These are phyloP conservation scores for Heliangelus exortis DNA, from an alignment of 2,797 vertebrate genomes.

Conservation along the genomic window DNA sequence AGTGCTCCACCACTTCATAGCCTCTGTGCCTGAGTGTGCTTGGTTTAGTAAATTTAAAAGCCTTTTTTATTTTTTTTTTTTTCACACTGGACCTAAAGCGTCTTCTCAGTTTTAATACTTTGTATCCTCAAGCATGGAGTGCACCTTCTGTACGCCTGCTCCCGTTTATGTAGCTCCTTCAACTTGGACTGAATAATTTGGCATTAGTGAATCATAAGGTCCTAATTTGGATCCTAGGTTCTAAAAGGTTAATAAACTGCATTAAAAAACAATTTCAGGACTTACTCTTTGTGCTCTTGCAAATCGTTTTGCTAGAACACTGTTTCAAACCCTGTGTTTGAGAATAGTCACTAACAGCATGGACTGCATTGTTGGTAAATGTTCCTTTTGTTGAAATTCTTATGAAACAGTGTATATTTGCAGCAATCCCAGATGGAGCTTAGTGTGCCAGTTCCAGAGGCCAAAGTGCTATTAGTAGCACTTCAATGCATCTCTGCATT, in stretches of 20 bases:
- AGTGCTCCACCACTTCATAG: slow-evolving; percentile 48
- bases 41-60: slow-evolving; percentile 33
- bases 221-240: slow-evolving; percentile 14
- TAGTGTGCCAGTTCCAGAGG: neutral
- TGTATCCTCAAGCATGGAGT: slow-evolving; percentile 39
- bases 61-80: neutral
- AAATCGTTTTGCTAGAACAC: slow-evolving; percentile 26
- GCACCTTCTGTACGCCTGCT: neutral
- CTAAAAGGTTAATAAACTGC: slow-evolving; percentile 31
- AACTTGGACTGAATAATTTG: slow-evolving; percentile 22
- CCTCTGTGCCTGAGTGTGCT: slow-evolving; percentile 53
- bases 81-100: slow-evolving; percentile 1
- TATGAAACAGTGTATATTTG: neutral
- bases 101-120: slow-evolving; percentile 27
- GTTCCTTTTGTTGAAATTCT: neutral
- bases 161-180: slow-evolving; percentile 29
- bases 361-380: neutral
- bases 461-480: neutral
- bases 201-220: neutral
- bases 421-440: slow-evolving; percentile 19
- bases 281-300: neutral
- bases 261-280: slow-evolving; percentile 27
- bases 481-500: neutral
- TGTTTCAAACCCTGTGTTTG: neutral
- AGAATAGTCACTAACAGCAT: neutral